Base-by-base conservation (phyloP, 2,888 invertebrate species). In the Lasius fuliginosus region DNA sequence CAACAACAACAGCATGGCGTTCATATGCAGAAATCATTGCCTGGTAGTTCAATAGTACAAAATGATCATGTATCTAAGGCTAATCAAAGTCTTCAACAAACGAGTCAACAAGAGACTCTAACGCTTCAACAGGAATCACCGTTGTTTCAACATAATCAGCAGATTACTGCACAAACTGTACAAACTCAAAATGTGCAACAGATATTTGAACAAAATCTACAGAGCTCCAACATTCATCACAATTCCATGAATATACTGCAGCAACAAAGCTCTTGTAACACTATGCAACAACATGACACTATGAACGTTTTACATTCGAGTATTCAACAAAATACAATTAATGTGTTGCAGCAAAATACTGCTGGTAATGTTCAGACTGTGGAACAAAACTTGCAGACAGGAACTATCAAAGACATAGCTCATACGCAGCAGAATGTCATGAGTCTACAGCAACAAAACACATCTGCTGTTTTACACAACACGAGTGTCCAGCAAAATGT, bases 161-260 rank as follows among this genome's bases (percentile, higher is more conserved):
- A 94, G 82, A 92, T 94, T 65, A 92, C 94, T 3, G 91, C 94
- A 6, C 94, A 94, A 75, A 91, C 93, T 4, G 91, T 94, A 8
- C 94, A 94, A 77, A 92, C 93, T 15, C 90, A 94, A 74, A 94
- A 94, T 84, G 89, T 93, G 0, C 94, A 94, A 75, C 93, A 94
- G 46, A 90, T 94, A 42, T 93, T 93, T n/a, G 94, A 94, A 62
- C 94, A 94, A 75, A 94, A 93, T 89, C 84, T 94, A 60, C 94
- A 94, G 81, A 84, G 92, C 18, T 68, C 89, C 40, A 91, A 88
- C 76, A 87, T 89, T 62, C 90, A 90, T 68, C 92, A 91, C 42
- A 92, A 91, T 79, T 87, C 92, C n/a, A 89, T 86, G 85, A 91
- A 88, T 36, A 87, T 91, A 88, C 42, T 91, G 23, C 92, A 92